These are phyloP conservation scores for Dyspetes luteomarginatus DNA, from an alignment of 2,888 invertebrate genomes.

Conservation along the genomic window DNA sequence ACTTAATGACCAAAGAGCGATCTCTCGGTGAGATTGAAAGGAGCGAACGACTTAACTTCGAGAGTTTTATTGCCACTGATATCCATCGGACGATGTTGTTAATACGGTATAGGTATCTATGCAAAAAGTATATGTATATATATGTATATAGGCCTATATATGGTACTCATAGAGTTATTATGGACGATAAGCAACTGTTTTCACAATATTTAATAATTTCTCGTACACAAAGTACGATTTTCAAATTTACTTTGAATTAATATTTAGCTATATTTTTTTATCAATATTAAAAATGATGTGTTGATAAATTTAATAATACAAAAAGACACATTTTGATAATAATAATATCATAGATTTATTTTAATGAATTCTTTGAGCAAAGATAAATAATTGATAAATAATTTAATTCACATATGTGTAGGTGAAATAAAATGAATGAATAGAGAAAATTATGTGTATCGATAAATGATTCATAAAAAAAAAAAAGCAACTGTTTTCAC, in stretches of 20 bases:
- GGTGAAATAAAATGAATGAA: neutral
- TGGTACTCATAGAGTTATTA: neutral
- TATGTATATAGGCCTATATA: too few relatives aligned
- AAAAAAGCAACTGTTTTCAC: neutral
- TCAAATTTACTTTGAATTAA: too few relatives aligned
- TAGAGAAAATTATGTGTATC: neutral
- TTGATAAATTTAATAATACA: too few relatives aligned
- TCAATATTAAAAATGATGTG: too few relatives aligned
- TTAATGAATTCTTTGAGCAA: too few relatives aligned
- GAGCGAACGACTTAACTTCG: slow-evolving; percentile 64
- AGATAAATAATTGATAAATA: too few relatives aligned
- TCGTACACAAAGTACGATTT: too few relatives aligned
- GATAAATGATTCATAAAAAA: neutral
- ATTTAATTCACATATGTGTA: neutral
- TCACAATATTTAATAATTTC: neutral
- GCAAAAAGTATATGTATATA: too few relatives aligned
- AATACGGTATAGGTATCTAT: slow-evolving; percentile 35
- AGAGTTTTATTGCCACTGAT: slow-evolving; percentile 67
- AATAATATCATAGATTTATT: too few relatives aligned
- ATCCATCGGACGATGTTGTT: slow-evolving; percentile 58
- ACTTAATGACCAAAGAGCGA: slow-evolving; percentile 66
- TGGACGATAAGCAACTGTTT: neutral
- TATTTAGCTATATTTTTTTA: too few relatives aligned
- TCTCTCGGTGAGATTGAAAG: slow-evolving; percentile 66
- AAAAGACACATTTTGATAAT: too few relatives aligned